These are phyloP conservation scores for Tor tambroides DNA, from an alignment of 2,113 vertebrate species.

Conservation along the genomic window DNA sequence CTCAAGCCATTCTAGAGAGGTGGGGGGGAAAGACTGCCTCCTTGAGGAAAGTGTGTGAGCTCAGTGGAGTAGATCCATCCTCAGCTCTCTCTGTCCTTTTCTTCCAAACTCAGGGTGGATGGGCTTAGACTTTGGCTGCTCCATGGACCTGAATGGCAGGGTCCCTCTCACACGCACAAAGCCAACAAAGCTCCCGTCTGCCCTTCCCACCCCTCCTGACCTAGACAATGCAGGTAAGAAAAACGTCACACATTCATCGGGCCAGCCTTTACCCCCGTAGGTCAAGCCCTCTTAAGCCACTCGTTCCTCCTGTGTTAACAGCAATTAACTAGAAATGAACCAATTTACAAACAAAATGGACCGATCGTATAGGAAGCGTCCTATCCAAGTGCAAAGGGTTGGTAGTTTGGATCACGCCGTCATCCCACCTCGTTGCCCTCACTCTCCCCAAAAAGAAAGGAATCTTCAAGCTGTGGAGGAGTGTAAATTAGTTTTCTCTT, in stretches of 20 bases:
- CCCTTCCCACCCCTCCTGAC: constrained; percentile 56
- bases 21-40: neutral
- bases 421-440: constrained; percentile 61
- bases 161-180: constrained; percentile 51
- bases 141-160: constrained; percentile 48
- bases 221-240: constrained; percentile 60
- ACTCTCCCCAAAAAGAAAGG: constrained; percentile 55
- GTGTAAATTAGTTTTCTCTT: constrained; percentile 72
- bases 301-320: constrained; percentile 71
- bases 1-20: constrained; percentile 52
- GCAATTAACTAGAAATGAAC: constrained; percentile 73
- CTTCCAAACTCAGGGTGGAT: constrained; percentile 47
- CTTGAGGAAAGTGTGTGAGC: constrained; percentile 43
- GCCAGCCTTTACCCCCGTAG: constrained; percentile 64
- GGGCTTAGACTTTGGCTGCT: constrained; percentile 55
- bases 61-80: constrained; percentile 58
- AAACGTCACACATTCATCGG: constrained; percentile 65
- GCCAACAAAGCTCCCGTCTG: constrained; percentile 56
- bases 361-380: constrained; percentile 67
- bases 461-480: constrained; percentile 60
- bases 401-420: constrained; percentile 68
- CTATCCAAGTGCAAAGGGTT: constrained; percentile 61
- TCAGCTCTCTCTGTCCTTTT: constrained; percentile 54
- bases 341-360: constrained; percentile 72
- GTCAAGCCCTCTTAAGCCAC: constrained; percentile 76